Conservation (phyloP, 2,113 vertebrate species). For the Saguinus imperator region DNA sequence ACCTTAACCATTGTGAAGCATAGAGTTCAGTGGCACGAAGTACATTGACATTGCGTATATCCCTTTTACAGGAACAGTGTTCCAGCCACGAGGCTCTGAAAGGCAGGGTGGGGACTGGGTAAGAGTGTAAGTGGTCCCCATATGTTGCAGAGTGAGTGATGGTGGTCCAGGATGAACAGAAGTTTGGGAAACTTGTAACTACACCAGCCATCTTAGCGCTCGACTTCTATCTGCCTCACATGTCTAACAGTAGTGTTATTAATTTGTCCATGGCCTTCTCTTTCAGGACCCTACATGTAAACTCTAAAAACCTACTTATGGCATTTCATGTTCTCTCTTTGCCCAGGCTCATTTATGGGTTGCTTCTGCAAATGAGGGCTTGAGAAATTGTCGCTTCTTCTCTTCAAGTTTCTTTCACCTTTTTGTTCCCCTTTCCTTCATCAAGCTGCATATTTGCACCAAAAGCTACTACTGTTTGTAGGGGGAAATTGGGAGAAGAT, state of each 20-base stretch:
- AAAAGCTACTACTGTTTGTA: neutral
- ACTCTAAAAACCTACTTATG: neutral
- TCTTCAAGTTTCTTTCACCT: neutral
- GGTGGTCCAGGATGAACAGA: accelerated
- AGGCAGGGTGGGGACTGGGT: neutral
- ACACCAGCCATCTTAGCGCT: neutral
- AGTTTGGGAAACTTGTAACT: too few species aligned
- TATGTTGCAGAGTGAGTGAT: accelerated
- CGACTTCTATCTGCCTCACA: accelerated
- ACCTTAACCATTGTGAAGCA: neutral
- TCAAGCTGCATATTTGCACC: neutral
- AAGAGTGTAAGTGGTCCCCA: too few species aligned
- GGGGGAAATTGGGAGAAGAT: accelerated
- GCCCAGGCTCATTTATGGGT: neutral
- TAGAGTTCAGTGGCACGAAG: neutral
- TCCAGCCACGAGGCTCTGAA: neutral
- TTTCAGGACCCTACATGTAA: neutral
- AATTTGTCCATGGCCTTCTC: neutral
- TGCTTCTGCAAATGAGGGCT: neutral
- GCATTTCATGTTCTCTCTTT: neutral
- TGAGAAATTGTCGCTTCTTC: neutral
- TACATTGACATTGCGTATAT: neutral
- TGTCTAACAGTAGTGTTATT: neutral
- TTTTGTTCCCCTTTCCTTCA: neutral
- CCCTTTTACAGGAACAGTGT: neutral